Conservation (phyloP, 2,888 invertebrate species). For the Lepeophtheirus nordmannii region DNA sequence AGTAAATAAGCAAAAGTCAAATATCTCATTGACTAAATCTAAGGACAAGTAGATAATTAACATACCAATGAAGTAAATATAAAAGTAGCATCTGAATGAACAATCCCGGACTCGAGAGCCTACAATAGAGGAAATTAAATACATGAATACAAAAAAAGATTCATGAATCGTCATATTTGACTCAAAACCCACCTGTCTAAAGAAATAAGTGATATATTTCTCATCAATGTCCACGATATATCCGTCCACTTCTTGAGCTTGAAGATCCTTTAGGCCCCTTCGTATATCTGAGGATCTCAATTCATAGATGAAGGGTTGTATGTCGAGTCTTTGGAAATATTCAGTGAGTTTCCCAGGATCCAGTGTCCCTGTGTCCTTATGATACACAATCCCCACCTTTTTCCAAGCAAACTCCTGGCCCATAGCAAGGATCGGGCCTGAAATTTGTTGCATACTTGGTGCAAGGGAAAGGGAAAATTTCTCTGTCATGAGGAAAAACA, state of each 20-base stretch:
- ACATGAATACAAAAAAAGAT: neutral
- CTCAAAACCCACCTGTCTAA: neutral
- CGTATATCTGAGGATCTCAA: neutral
- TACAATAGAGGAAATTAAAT: neutral
- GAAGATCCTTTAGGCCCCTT: neutral
- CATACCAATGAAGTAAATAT: conserved; percentile 2
- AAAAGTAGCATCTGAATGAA: neutral
- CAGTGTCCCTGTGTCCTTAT: neutral
- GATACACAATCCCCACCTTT: neutral
- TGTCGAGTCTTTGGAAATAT: neutral
- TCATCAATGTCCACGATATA: neutral
- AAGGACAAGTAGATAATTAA: neutral
- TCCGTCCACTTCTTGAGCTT: neutral
- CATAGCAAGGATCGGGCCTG: neutral
- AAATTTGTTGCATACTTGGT: neutral
- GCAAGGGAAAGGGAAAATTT: neutral
- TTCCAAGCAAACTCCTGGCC: neutral
- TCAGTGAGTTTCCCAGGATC: neutral
- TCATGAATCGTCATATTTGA: neutral
- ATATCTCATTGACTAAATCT: too few species aligned
- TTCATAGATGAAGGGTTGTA: neutral
- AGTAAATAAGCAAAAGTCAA: too few species aligned
- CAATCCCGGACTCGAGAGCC: neutral
- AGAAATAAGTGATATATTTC: neutral
- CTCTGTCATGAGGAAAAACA: neutral